Percentiles rank a stretch among this genome's conserved stretches.
Conservation (phyloP, 1,140 invertebrate species). For the Ceratoteleas bidentatus region DNA sequence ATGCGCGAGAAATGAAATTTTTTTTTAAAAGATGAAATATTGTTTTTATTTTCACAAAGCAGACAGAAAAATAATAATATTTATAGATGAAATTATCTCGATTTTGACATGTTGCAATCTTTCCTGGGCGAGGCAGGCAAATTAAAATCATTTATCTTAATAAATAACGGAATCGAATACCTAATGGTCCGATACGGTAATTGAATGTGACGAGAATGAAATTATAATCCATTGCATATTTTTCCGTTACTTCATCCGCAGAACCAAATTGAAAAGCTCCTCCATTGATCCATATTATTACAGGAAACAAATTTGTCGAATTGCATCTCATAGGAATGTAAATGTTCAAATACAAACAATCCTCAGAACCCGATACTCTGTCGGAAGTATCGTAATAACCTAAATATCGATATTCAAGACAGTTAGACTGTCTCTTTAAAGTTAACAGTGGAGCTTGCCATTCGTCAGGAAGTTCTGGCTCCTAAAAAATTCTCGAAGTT, state of each 20-base stretch:
- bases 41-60: too few relatives aligned
- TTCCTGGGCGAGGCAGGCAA: too few relatives aligned
- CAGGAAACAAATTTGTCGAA: conserved; percentile 59
- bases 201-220: conserved; percentile 85
- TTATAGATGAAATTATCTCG: too few relatives aligned
- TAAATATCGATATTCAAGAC: conserved; percentile 10
- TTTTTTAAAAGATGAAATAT: too few relatives aligned
- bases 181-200: conserved; percentile 84
- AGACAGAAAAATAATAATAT: too few relatives aligned
- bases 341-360: conserved; percentile 84
- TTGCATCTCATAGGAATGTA: conserved; percentile 79
- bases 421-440: background rate
- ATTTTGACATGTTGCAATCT: too few relatives aligned
- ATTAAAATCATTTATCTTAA: too few relatives aligned
- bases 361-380: conserved; percentile 78
- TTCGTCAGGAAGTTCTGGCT: background rate
- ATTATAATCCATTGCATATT: conserved; percentile 84
- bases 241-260: conserved; percentile 76
- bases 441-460: background rate
- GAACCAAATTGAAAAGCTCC: conserved; percentile 78
- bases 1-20: too few relatives aligned
- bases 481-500: background rate
- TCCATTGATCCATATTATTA: conserved; percentile 55
- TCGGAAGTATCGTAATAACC: conserved; percentile 9
- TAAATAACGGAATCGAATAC: too few relatives aligned